Evolutionary conservation across 2,797 vertebrate genomes (phyloP).

Genomic region (Anas acuta): DNA sequence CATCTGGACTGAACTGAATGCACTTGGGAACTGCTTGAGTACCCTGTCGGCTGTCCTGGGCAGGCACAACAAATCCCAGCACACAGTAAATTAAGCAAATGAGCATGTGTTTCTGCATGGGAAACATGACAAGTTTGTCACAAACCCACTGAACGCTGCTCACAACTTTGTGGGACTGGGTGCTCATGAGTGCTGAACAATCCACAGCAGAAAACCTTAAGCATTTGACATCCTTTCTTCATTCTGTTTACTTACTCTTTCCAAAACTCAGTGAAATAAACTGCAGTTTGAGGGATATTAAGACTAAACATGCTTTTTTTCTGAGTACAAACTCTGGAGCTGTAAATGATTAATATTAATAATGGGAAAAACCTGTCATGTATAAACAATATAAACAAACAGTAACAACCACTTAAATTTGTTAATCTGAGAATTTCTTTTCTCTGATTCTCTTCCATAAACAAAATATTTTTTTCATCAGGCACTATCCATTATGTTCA

Average conservation of each 20-base stretch:
- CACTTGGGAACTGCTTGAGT: background rate
- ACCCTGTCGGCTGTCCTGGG: background rate
- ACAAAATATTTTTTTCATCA: constrained; percentile 56
- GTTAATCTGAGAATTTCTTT: constrained; percentile 50
- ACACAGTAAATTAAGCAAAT: background rate
- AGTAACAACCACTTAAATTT: constrained; percentile 51
- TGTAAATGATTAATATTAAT: constrained; percentile 76
- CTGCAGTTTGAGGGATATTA: constrained; percentile 13
- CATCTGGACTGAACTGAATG: background rate
- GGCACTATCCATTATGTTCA: constrained; percentile 48
- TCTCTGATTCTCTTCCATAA: constrained; percentile 53
- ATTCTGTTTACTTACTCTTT: constrained; percentile 31
- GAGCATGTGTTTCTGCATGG: background rate
- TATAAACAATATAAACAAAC: constrained; percentile 48
- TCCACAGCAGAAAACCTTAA: background rate
- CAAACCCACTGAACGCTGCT: background rate
- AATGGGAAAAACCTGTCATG: constrained; percentile 57
- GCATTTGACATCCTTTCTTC: constrained; percentile 24
- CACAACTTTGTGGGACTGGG: background rate
- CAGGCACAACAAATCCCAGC: background rate
- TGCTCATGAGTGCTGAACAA: background rate
- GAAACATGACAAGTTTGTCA: background rate
- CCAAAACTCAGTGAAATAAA: constrained; percentile 62
- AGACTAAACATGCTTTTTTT: background rate
- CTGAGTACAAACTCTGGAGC: constrained; percentile 47